These are phyloP conservation scores for Sebastes jordani DNA, from an alignment of 2,797 vertebrate genomes.

Conservation along the genomic window DNA sequence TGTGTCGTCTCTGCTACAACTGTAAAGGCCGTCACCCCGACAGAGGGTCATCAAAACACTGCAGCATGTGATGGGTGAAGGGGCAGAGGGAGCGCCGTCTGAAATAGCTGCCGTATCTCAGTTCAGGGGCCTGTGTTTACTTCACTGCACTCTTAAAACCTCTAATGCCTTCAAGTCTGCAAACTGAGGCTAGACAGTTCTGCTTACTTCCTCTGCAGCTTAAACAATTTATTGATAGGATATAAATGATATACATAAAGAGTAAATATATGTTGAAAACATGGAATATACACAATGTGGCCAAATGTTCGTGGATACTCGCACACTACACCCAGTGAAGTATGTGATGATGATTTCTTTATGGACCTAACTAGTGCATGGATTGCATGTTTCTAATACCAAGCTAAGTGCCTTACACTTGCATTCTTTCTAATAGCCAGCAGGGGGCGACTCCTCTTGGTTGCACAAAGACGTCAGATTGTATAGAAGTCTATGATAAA, in stretches of 20 bases:
- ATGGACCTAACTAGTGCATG: neutral
- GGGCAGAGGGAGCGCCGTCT: neutral
- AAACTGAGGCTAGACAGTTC: too few species aligned
- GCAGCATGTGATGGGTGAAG: conserved; percentile 19
- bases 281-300: neutral
- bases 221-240: neutral
- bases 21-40: conserved; percentile 19
- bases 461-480: rapidly evolving
- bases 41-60: conserved; percentile 59
- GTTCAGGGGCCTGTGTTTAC: neutral
- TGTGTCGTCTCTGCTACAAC: conserved; percentile 24
- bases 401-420: rapidly evolving
- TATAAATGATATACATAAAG: neutral
- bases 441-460: too few species aligned
- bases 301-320: neutral
- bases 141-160: neutral
- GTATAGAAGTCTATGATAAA: too few species aligned
- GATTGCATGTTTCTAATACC: too few species aligned
- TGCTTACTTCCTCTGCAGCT: neutral
- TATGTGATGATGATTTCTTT: too few species aligned
- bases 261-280: neutral
- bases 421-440: too few species aligned
- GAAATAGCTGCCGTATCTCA: conserved; percentile 33
- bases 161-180: neutral
- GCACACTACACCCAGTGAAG: neutral